Evolutionary conservation across 2,888 invertebrate species (phyloP).

Genomic region (Amphipyra tragopoginis): DNA sequence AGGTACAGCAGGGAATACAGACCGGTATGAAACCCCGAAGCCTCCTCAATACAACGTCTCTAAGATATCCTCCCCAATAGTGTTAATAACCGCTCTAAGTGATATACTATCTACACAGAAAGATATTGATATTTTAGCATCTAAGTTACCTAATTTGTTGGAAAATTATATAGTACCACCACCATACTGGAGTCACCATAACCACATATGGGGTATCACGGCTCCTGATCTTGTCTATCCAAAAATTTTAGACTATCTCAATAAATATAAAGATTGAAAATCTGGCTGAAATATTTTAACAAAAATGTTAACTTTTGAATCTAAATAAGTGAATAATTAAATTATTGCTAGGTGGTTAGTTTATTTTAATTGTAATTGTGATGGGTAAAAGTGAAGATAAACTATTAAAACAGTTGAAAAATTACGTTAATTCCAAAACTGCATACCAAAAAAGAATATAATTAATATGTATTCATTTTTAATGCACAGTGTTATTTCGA

Average conservation of each 20-base stretch:
- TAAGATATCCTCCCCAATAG: slow-evolving; percentile 74
- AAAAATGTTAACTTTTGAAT: too few species aligned
- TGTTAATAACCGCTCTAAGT: slow-evolving; percentile 80
- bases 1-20: slow-evolving; percentile 72
- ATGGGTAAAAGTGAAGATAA: too few species aligned
- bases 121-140: slow-evolving; percentile 88
- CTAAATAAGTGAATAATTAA: too few species aligned
- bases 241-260: slow-evolving; percentile 74
- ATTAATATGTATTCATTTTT: too few species aligned
- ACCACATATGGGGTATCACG: slow-evolving; percentile 76
- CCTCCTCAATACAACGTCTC: slow-evolving; percentile 81
- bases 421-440: too few species aligned
- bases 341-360: too few species aligned
- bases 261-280: slow-evolving; percentile 53
- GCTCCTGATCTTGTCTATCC: slow-evolving; percentile 71
- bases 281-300: too few species aligned
- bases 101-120: slow-evolving; percentile 91
- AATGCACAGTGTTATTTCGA: too few species aligned
- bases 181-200: slow-evolving; percentile 83
- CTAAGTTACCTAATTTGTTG: slow-evolving; percentile 89
- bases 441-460: too few species aligned
- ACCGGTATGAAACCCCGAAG: slow-evolving; percentile 71
- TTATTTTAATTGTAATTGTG: too few species aligned
- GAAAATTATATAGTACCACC: slow-evolving; percentile 90
- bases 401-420: too few species aligned